These are phyloP conservation scores for Phyllotreta striolata DNA, from an alignment of 2,888 invertebrate genomes.

Conservation along the genomic window DNA sequence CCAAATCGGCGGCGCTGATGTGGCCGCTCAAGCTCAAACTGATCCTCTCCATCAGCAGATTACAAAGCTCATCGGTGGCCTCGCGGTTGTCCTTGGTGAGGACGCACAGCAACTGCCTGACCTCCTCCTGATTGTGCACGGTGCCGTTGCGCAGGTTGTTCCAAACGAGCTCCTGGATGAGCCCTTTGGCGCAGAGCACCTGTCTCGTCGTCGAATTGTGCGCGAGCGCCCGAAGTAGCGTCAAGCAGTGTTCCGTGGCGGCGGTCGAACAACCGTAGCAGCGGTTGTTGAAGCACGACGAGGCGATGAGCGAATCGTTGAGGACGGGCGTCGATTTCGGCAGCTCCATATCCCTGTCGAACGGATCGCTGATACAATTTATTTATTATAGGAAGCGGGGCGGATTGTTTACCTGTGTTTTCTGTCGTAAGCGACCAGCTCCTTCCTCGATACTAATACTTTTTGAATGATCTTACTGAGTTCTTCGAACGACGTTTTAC, in stretches of 20 bases:
- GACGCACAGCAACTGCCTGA: constrained; percentile 85
- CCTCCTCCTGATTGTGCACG: constrained; percentile 83
- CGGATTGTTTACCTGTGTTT: constrained; percentile 65
- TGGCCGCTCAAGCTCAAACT: constrained; percentile 79
- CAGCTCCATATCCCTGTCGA: constrained; percentile 63
- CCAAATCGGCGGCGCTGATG: constrained; percentile 75
- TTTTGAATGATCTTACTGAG: constrained; percentile 89
- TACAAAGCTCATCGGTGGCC: constrained; percentile 85
- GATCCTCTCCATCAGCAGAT: constrained; percentile 82
- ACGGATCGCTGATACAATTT: background rate
- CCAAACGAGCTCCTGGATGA: constrained; percentile 88
- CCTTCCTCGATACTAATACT: constrained; percentile 89
- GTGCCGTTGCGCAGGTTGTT: constrained; percentile 90
- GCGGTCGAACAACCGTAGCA: constrained; percentile 91
- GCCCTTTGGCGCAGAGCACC: constrained; percentile 81
- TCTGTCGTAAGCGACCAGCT: constrained; percentile 90
- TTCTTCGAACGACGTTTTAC: constrained; percentile 94
- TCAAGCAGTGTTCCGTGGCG: constrained; percentile 93
- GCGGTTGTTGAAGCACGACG: constrained; percentile 64
- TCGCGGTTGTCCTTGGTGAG: constrained; percentile 86
- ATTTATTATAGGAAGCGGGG: background rate
- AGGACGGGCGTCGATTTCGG: constrained; percentile 60
- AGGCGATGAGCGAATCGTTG: constrained; percentile 34
- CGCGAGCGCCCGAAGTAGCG: constrained; percentile 87
- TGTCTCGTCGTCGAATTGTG: constrained; percentile 79